phyloP scores from a whole-genome alignment of 2,113 vertebrate genomes.

The Nothocercus nigrocapillus region DNA sequence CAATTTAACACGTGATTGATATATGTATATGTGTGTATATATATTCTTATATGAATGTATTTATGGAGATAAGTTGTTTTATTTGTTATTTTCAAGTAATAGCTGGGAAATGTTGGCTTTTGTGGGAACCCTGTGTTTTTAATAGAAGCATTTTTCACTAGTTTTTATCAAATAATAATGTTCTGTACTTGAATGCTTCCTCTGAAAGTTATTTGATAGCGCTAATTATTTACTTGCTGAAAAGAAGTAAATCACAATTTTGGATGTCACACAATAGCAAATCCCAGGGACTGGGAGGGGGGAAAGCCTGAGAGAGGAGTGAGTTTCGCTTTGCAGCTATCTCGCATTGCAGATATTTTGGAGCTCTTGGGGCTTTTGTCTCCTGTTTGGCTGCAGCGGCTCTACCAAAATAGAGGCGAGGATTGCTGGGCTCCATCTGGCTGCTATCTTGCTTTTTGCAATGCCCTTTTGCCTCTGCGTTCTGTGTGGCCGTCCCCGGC shows the following conservation, averaged over 20 bases:
- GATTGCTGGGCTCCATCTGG: conserved; percentile 34
- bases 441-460: background rate
- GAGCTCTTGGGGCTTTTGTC: conserved; percentile 31
- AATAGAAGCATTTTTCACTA: background rate
- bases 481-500: background rate
- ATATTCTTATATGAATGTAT: too few species aligned
- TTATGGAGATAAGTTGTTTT: background rate
- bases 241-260: background rate
- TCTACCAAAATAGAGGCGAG: conserved; percentile 33
- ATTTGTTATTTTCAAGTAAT: background rate
- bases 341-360: background rate
- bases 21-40: too few species aligned
- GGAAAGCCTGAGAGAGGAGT: background rate
- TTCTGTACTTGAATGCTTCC: background rate
- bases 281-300: too few species aligned
- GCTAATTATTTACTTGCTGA: background rate
- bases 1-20: background rate
- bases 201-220: background rate
- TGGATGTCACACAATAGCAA: rapidly evolving
- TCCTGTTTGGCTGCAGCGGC: conserved; percentile 2
- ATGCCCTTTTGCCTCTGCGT: background rate
- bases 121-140: background rate
- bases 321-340: background rate
- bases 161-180: background rate
- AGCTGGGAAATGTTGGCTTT: background rate